Conservation (phyloP, 2,888 invertebrate species). For the Exocentrus adspersus region DNA sequence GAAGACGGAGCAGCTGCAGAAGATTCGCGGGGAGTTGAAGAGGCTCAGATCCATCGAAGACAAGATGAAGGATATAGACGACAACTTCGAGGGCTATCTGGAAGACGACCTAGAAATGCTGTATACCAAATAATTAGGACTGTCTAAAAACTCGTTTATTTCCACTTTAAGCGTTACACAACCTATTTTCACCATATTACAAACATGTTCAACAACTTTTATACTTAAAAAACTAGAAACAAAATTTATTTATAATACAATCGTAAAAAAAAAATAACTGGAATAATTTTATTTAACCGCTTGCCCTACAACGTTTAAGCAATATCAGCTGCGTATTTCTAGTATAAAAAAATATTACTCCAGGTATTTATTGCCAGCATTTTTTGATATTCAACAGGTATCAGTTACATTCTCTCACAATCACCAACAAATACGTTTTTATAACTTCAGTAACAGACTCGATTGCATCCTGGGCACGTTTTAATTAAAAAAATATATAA, state of each 20-base stretch:
- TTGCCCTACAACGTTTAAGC: too few relatives aligned
- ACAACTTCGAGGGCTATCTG: slow-evolving; percentile 31
- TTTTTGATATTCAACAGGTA: too few relatives aligned
- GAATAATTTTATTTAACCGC: too few relatives aligned
- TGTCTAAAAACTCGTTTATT: background rate
- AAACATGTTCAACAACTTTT: slow-evolving; percentile 10
- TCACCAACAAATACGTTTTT: too few relatives aligned
- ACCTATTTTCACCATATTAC: slow-evolving; percentile 7
- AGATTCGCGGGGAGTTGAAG: slow-evolving; percentile 57
- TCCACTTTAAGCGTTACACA: slow-evolving; percentile 4
- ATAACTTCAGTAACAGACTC: too few relatives aligned
- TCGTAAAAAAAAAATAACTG: slow-evolving; percentile 24
- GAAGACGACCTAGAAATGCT: slow-evolving; percentile 31
- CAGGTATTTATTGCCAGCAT: too few relatives aligned
- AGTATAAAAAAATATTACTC: too few relatives aligned
- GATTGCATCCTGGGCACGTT: too few relatives aligned
- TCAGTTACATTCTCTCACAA: too few relatives aligned
- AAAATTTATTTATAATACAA: slow-evolving; percentile 11
- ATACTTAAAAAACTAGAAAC: slow-evolving; percentile 11
- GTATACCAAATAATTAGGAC: background rate
- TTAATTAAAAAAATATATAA: too few relatives aligned
- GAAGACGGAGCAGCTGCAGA: slow-evolving; percentile 57
- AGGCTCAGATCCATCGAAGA: slow-evolving; percentile 56
- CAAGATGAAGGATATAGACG: slow-evolving; percentile 53
- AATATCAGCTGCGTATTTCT: too few relatives aligned